These are phyloP conservation scores for Okamejei kenojei DNA, from an alignment of 2,797 vertebrate genomes.

Conservation along the genomic window DNA sequence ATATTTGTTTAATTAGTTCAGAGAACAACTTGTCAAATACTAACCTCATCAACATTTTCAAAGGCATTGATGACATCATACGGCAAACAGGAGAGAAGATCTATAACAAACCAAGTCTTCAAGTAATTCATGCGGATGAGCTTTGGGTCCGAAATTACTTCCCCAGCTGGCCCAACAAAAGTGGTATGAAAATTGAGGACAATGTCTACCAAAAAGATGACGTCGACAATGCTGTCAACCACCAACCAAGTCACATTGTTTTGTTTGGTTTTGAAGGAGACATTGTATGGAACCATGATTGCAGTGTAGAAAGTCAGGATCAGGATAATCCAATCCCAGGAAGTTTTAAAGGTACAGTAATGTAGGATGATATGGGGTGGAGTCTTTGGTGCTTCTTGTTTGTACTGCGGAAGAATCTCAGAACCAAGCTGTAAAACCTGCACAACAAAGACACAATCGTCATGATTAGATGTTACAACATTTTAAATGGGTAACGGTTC, in stretches of 20 bases:
- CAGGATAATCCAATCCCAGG: constrained; percentile 99
- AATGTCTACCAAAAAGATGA: constrained; percentile 97
- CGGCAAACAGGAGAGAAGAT: constrained; percentile 92
- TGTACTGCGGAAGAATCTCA: constrained; percentile 96
- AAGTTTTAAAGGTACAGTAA: constrained; percentile 98
- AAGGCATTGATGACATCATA: constrained; percentile 99
- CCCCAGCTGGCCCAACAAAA: constrained; percentile 93
- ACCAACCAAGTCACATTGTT: constrained; percentile 98
- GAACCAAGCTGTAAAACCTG: constrained; percentile 96
- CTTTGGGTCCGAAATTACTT: constrained; percentile 97
- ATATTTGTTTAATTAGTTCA: background rate
- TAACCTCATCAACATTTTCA: constrained; percentile 98
- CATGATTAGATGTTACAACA: background rate
- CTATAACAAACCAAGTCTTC: constrained; percentile 99
- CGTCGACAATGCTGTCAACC: constrained; percentile 96
- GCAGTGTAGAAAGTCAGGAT: constrained; percentile 98
- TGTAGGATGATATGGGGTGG: constrained; percentile 97
- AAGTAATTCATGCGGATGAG: constrained; percentile 98
- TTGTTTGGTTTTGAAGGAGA: constrained; percentile 98
- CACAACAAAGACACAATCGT: background rate
- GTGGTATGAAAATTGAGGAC: constrained; percentile 98
- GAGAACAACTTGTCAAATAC: constrained; percentile 48
- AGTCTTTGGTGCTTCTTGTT: constrained; percentile 98
- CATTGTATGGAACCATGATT: constrained; percentile 98
- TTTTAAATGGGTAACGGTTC: background rate